A percentile compares a stretch with the other conserved stretches of the same genome.
Evolutionary conservation across 1,140 invertebrate species (phyloP).

Genomic region (Bombus haemorrhoidalis): DNA sequence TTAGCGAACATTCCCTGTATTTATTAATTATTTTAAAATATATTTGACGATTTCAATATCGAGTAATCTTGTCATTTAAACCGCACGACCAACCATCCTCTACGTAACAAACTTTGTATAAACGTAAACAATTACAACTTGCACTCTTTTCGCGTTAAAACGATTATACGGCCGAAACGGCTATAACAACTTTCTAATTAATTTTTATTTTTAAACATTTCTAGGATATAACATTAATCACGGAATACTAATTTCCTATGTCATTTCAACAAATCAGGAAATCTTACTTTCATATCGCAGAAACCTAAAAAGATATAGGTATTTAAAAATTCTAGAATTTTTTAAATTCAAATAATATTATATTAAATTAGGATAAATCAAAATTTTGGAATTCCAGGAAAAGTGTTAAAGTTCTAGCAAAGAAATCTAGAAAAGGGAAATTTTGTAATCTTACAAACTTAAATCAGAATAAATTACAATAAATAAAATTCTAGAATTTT

Average conservation of each 20-base stretch:
- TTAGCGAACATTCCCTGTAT: too few relatives aligned
- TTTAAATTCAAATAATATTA: neutral
- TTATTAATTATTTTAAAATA: too few relatives aligned
- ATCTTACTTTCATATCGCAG: neutral
- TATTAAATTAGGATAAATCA: too few relatives aligned
- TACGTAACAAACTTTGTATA: neutral
- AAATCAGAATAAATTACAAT: too few relatives aligned
- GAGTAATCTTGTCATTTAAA: too few relatives aligned
- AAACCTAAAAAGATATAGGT: neutral
- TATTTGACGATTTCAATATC: too few relatives aligned
- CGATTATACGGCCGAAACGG: neutral
- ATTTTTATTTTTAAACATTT: neutral
- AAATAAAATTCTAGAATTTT: too few relatives aligned
- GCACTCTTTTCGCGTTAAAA: neutral
- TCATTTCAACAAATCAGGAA: neutral
- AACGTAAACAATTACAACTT: neutral
- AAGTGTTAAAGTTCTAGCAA: neutral
- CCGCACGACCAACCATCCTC: too few relatives aligned
- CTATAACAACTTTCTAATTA: neutral
- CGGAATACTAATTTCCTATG: neutral
- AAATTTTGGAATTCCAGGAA: too few relatives aligned
- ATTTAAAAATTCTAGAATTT: neutral
- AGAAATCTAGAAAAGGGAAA: neutral
- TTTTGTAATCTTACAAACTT: neutral
- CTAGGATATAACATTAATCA: neutral